phyloP scores from a whole-genome alignment of 2,797 vertebrate genomes.

The Mycteria americana region DNA sequence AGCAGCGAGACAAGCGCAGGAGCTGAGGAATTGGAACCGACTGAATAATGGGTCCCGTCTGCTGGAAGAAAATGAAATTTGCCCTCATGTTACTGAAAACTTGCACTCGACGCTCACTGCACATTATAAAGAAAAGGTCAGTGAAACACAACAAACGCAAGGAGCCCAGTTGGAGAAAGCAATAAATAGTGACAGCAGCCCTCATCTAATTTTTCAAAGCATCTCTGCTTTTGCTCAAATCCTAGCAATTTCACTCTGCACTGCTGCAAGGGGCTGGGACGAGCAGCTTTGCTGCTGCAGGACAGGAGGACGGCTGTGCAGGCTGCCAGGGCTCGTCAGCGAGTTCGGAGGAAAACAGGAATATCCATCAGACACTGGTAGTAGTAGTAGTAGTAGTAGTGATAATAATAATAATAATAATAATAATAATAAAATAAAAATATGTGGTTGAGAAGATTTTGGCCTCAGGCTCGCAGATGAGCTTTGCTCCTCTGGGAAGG shows the following conservation, averaged over 20 bases:
- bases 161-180: constrained; percentile 34
- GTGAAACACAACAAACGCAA: constrained; percentile 53
- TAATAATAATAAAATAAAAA: too few species aligned
- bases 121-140: constrained; percentile 72
- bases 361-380: not conserved
- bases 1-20: not conserved
- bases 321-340: not conserved
- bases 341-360: not conserved
- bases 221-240: constrained; percentile 1
- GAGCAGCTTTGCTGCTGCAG: not conserved
- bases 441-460: not conserved
- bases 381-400: not conserved
- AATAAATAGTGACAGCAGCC: constrained; percentile 56
- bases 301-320: not conserved
- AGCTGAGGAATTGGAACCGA: constrained; percentile 40
- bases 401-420: not conserved
- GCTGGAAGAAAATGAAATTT: constrained; percentile 73
- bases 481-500: not conserved
- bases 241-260: not conserved
- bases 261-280: not conserved
- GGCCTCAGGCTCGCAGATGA: accelerated
- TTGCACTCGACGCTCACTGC: constrained; percentile 53
- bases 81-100: constrained; percentile 55
- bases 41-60: constrained; percentile 62
- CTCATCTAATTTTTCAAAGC: constrained; percentile 24